Percentiles rank a stretch among this genome's conserved stretches.
phyloP scores from a whole-genome alignment of 2,113 vertebrate species.

The Albula glossodonta region DNA sequence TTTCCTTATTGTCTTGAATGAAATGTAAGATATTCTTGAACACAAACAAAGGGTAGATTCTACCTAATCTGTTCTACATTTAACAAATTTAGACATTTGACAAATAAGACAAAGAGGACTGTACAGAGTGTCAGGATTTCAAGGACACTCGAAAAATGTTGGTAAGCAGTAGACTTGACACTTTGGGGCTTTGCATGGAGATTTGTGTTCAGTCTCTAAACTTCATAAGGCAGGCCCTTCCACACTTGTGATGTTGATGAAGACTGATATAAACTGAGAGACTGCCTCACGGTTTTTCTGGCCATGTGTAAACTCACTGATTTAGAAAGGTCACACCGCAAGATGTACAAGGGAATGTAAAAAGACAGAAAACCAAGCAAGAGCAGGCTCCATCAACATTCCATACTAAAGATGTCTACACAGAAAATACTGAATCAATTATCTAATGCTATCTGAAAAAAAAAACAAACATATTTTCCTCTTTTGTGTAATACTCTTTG shows the following conservation, averaged over 20 bases:
- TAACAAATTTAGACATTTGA: neutral
- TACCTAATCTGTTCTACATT: neutral
- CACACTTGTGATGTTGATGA: neutral
- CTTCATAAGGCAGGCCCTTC: neutral
- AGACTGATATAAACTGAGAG: neutral
- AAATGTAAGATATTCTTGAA: neutral
- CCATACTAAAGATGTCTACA: neutral
- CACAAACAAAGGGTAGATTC: neutral
- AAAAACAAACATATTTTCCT: neutral
- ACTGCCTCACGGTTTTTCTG: neutral
- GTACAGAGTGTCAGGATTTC: neutral
- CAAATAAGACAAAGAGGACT: neutral
- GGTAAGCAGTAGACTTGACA: neutral
- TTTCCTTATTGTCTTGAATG: neutral
- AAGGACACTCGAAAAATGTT: neutral
- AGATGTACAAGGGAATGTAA: neutral
- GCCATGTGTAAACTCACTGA: conserved; percentile 1
- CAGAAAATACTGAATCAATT: neutral
- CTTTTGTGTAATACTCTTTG: neutral
- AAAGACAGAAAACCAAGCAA: conserved; percentile 12
- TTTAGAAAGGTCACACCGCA: conserved; percentile 1
- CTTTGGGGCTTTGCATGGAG: neutral
- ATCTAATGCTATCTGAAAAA: neutral
- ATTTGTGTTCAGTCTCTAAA: neutral
- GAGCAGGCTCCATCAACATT: neutral